Base-by-base conservation (phyloP, 2,797 vertebrate species). In the Dallia pectoralis region DNA sequence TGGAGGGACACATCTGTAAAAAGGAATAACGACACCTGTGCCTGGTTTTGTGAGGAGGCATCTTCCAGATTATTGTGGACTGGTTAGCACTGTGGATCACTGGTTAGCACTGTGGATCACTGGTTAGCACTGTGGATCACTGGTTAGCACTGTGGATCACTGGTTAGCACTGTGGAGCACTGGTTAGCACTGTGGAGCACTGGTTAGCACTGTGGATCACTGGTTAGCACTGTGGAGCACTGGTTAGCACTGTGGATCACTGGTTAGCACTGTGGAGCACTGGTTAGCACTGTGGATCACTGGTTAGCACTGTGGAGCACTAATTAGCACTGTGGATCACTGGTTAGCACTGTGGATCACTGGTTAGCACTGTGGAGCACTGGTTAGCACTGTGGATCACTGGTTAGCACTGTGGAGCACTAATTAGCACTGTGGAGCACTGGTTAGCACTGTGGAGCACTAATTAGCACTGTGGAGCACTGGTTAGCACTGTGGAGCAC, bases 21-120 rank as follows among this genome's bases (percentile, higher is more conserved):
- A 25, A 59, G 53, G 3, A 30, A 63, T 30, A 32, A 18, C 15
- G 62, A 33, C 0, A n/a, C 53, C 29, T 64, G 61, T 63, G 7
- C 30, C 22, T 32, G 27, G 29, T 18, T 16, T 32, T 33, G 15
- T 64, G 62, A 30, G 62, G 32, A 9, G 16, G 62, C 27, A 32
- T 30, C 30, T 4, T 18, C 32, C 2, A 16, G 29, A 32, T 64
- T 33, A 64, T 16, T 18, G 29, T 29, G 64, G 56, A 19, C 49
- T 62, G 59, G 73, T 72, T 75, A 70, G 72, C 67, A 64, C 59
- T 44, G 67, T 71, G 71, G 74, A 73, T 75, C 67, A 76, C 66
- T 73, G 80, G 76, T n/a, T n/a, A n/a, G n/a, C n/a, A n/a, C 59
- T 44, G 67, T 71, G 71, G 74, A 73, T 75, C 67, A 76, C 66